Base-by-base conservation (phyloP, 2,113 vertebrate species). In the Pungitius pungitius region DNA sequence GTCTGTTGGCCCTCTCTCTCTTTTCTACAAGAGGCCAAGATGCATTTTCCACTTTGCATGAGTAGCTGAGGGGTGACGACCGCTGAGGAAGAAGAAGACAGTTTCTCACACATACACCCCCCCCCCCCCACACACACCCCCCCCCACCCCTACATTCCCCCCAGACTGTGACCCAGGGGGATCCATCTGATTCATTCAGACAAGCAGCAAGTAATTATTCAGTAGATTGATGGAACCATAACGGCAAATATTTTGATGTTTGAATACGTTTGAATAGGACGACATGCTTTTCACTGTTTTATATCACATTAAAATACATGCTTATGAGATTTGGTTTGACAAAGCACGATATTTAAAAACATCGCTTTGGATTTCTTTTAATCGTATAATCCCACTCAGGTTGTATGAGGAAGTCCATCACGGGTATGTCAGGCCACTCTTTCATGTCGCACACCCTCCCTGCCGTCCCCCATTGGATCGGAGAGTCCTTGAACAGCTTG, bases 41-140 rank as follows among this genome's bases (percentile, higher is more conserved):
- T 75, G 60, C 63, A 67, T 85, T 84, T 85, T 75, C 67, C 35
- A 63, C 70, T 83, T 76, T 45, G 51, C 57, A 54, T 24, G 69
- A 24, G 61, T 22, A 27, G 24, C 63, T 55, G 59, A 89, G 65
- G 61, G 22, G 59, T 39, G 76, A 52, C 67, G 64, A 45, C 57
- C 15, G 2, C 43, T 13, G 55, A 60, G 62, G 18, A 65, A 58
- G 57, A 81, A 86, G 69, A 63, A 56, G 52, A 42, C 15, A 49
- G 57, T 82, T 73, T 83, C 33, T 35, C 33, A 35, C 5, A 8
- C 5, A 35, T 35, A 30, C 30, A 5, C 30, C 30, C 30, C 30
- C 30, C 30, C 30, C 30, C 3, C 30, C 3, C 30, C n/a, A 30
- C 30, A 30, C 30, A 30, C 30, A 30, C 2, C 4, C 33, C 33